A percentile compares a stretch with the other conserved stretches of the same genome.
Evolutionary conservation across 1,140 invertebrate species (phyloP).

Genomic region (Apis dorsata): DNA sequence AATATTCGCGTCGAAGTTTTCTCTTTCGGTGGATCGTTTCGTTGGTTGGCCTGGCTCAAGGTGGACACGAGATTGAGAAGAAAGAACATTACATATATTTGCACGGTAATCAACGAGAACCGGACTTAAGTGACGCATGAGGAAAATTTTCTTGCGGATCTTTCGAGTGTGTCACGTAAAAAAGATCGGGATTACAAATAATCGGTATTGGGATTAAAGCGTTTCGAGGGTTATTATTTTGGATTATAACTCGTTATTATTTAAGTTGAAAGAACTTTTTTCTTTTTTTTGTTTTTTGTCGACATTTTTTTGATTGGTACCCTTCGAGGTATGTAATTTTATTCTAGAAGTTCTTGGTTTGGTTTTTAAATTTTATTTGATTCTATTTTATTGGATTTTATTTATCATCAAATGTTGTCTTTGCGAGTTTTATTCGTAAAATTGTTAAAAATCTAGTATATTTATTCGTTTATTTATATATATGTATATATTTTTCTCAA

Average conservation of each 20-base stretch:
- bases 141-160: conserved; percentile 3
- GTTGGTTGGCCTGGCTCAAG: conserved; percentile 33
- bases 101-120: conserved; percentile 31
- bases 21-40: background rate
- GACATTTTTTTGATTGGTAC: background rate
- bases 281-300: no score
- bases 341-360: no score
- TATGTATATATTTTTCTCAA: no score
- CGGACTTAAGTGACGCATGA: conserved; percentile 48
- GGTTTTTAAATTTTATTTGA: no score
- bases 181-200: background rate
- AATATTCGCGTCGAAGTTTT: conserved; percentile 21
- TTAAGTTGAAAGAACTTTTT: background rate
- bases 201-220: background rate
- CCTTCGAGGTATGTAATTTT: background rate
- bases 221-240: background rate
- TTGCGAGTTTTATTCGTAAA: no score
- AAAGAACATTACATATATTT: background rate
- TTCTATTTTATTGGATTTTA: no score
- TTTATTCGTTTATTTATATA: no score
- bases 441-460: no score
- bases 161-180: background rate
- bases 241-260: background rate
- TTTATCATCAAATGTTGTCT: no score
- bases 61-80: conserved; percentile 56